A percentile compares a stretch with the other conserved stretches of the same genome.
phyloP scores from a whole-genome alignment of 2,888 invertebrate species.

The Cataglyphis rosenhaueri region DNA sequence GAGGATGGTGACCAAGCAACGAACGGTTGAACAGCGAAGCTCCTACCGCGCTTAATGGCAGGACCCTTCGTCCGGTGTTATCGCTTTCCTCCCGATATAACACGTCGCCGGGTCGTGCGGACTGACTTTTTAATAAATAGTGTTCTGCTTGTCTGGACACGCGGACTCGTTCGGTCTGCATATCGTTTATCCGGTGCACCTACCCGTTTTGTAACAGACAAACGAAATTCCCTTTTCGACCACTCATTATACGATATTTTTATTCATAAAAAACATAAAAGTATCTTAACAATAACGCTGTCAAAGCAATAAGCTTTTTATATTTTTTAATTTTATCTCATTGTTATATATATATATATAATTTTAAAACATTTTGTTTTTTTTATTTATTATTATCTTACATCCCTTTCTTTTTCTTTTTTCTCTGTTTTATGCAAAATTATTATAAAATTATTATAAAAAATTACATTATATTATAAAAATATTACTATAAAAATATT shows the following conservation, averaged over 20 bases:
- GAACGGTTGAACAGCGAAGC: conserved; percentile 63
- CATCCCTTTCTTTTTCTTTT: not conserved
- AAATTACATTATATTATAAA: too few relatives aligned
- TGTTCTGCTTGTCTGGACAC: conserved; percentile 69
- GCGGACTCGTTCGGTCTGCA: conserved; percentile 58
- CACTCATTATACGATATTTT: conserved; percentile 65
- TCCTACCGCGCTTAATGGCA: conserved; percentile 81
- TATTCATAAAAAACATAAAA: conserved; percentile 56
- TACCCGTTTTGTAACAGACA: conserved; percentile 71
- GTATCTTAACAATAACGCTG: not conserved
- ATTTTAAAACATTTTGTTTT: not conserved
- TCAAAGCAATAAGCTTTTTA: not conserved
- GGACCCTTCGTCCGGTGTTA: conserved; percentile 79
- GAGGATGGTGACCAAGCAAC: conserved; percentile 47
- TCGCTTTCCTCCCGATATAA: conserved; percentile 85
- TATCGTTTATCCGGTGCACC: conserved; percentile 72
- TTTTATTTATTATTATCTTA: conserved; percentile 13
- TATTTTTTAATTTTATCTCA: not conserved
- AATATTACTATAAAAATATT: not conserved
- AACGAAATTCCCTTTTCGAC: conserved; percentile 67
- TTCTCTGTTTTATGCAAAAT: not conserved
- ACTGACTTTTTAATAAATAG: conserved; percentile 82
- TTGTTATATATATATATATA: not conserved
- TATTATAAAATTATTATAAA: not conserved
- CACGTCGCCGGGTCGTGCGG: conserved; percentile 77